Evolutionary conservation across 2,888 invertebrate genomes (phyloP).

Genomic region (Leucophenga maculata): DNA sequence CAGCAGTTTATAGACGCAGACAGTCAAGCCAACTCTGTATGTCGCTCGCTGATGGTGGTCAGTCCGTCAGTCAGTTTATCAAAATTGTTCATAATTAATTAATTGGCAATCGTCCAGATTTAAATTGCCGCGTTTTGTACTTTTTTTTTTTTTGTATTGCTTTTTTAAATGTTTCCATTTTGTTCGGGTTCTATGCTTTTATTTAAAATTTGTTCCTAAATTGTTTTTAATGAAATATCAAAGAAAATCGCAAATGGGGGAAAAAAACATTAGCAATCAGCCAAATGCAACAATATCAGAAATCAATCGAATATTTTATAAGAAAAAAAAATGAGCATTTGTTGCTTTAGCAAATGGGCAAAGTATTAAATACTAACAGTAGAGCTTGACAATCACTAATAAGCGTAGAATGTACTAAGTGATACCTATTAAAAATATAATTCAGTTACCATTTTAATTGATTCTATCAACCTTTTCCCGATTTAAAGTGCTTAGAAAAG

Average conservation of each 20-base stretch:
- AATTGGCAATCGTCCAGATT: constrained; percentile 71
- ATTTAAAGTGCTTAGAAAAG: no score
- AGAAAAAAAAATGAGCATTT: no score
- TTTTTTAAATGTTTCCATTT: constrained; percentile 32
- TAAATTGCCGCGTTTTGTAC: constrained; percentile 45
- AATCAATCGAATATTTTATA: background rate
- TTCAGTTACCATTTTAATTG: no score
- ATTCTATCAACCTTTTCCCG: no score
- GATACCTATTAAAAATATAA: no score
- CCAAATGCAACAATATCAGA: constrained; percentile 1
- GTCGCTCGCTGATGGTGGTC: constrained; percentile 6
- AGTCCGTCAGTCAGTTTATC: constrained; percentile 55
- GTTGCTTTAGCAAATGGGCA: background rate
- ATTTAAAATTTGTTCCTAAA: constrained; percentile 40
- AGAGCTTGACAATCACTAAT: no score
- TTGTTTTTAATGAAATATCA: constrained; percentile 33
- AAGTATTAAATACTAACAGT: no score
- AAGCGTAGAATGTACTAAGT: no score
- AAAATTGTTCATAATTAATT: constrained; percentile 69
- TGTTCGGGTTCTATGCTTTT: constrained; percentile 34
- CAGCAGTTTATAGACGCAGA: background rate
- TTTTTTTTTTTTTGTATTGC: constrained; percentile 22
- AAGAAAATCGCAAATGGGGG: background rate
- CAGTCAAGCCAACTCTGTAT: background rate
- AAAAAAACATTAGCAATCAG: constrained; percentile 4